Evolutionary conservation across 2,888 invertebrate species (phyloP), one percentile per base, ranked within the genome.

Genomic region (Drosophila emarginata): DNA sequence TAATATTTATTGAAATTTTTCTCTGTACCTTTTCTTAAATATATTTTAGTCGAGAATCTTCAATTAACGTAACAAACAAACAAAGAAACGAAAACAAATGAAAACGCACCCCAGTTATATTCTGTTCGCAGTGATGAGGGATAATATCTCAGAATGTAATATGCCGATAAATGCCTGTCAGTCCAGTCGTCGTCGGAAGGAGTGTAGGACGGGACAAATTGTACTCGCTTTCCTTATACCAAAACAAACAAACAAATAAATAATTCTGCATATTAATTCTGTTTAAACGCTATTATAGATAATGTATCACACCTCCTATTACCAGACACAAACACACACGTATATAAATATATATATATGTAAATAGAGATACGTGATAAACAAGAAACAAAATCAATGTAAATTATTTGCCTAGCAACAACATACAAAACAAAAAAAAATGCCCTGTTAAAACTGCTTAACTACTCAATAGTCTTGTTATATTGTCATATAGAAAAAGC

Each of bases 401-500:
- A 71, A 40, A 62, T 52, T 56, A 56, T 32, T 71, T 72, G 64
- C 56, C 11, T 59, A 70, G 61, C 70, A 69, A 70, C 60, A 56
- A 54, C 23, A 28, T 58, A 2, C 4, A 56, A 39, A 52, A 51
- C 50, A 50, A 14, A 40, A 37, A 53, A 45, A 60, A 66, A 68
- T 60, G 64, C 71, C 72, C 61, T 68, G 70, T 65, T 67, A 72
- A 45, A 65, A 68, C 64, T 65, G 74, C 71, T 81, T 68, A 79
- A 66, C 79, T 74, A 77, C 64, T 74, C 66, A 70, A 71, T 69
- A 62, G 72, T 71, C 78, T 75, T 61, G 74, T 74, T 72, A 76
- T 80, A 76, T 80, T 72, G 70, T 79, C 74, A 68, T 39, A 70
- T 58, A 72, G 72, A 76, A 72, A 74, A 76, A 11, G 45, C 18